Percentiles rank a stretch among this genome's conserved stretches.
phyloP scores from a whole-genome alignment of 2,888 invertebrate species.

The Chrysotoxum bicinctum region DNA sequence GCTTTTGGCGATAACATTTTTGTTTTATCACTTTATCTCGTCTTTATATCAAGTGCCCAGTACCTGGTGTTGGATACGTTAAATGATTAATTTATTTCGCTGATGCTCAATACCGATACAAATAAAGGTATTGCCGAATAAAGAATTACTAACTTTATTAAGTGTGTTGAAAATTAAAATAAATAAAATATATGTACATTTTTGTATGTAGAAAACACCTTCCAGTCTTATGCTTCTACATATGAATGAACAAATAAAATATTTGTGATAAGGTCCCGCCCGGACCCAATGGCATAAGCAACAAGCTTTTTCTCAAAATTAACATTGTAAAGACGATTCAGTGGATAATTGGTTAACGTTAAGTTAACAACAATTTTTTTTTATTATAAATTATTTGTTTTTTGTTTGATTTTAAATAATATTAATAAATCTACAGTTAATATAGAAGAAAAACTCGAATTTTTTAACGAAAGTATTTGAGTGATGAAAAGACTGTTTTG shows the following conservation, averaged over 20 bases:
- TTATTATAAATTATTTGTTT: not conserved
- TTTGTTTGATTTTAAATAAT: slow-evolving; percentile 12
- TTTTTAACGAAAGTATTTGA: not conserved
- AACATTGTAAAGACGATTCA: slow-evolving; percentile 70
- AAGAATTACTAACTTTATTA: not conserved
- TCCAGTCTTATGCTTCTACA: slow-evolving; percentile 21
- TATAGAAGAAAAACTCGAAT: not conserved
- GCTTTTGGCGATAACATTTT: slow-evolving; percentile 55
- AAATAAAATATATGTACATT: not conserved
- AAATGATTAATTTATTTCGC: slow-evolving; percentile 28
- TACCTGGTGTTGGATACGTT: not conserved
- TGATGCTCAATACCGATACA: slow-evolving; percentile 48
- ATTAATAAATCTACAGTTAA: not conserved
- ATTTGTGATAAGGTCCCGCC: slow-evolving; percentile 31
- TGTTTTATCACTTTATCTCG: slow-evolving; percentile 43
- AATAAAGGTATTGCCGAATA: not conserved
- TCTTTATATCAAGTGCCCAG: slow-evolving; percentile 32
- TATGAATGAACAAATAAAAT: slow-evolving; percentile 36
- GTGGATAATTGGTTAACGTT: slow-evolving; percentile 77
- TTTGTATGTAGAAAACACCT: not conserved
- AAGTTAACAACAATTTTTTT: slow-evolving; percentile 75
- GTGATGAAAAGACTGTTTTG: slow-evolving; percentile 51
- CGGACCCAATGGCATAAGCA: slow-evolving; percentile 16
- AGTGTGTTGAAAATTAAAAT: slow-evolving; percentile 14
- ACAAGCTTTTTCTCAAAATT: slow-evolving; percentile 50